A percentile compares a stretch with the other conserved stretches of the same genome.
These are phyloP conservation scores for Stichopus horrens DNA, from an alignment of 53 echinoderm and acorn worm species.

Conservation along the genomic window DNA sequence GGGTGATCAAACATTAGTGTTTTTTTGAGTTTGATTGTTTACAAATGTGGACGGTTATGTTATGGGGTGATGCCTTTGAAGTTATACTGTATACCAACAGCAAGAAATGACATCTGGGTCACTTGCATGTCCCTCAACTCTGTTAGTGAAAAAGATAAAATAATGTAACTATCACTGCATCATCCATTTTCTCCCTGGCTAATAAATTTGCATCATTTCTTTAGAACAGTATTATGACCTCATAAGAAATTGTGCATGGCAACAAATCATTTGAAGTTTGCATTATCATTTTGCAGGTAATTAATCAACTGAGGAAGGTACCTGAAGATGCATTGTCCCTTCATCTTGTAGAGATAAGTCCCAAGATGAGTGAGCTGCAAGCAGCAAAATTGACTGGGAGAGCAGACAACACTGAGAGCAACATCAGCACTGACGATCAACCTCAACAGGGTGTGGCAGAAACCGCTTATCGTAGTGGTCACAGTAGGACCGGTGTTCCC, in stretches of 20 bases:
- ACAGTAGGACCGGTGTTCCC: constrained; percentile 71
- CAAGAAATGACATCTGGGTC: too few species aligned
- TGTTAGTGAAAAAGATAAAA: too few species aligned
- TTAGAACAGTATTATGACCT: too few species aligned
- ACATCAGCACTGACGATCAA: neutral
- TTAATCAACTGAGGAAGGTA: constrained; percentile 67
- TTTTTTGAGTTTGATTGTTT: neutral
- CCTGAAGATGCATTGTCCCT: constrained; percentile 73
- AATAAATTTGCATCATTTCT: too few species aligned
- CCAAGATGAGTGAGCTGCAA: constrained; percentile 85
- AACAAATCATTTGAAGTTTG: neutral
- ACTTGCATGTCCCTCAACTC: too few species aligned
- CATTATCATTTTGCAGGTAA: constrained; percentile 62
- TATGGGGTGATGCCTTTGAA: too few species aligned
- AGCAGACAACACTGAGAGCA: neutral
- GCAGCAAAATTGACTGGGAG: constrained; percentile 69
- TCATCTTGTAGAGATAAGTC: constrained; percentile 94
- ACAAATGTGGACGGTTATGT: too few species aligned
- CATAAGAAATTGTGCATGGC: too few species aligned
- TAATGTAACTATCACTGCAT: too few species aligned
- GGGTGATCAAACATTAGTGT: constrained; percentile 55
- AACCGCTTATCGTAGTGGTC: constrained; percentile 56
- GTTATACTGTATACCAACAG: too few species aligned
- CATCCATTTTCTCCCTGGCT: too few species aligned
- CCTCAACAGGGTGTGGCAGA: neutral